These are phyloP conservation scores for Dendrolimus punctatus DNA, from an alignment of 1,140 invertebrate species.

Conservation along the genomic window DNA sequence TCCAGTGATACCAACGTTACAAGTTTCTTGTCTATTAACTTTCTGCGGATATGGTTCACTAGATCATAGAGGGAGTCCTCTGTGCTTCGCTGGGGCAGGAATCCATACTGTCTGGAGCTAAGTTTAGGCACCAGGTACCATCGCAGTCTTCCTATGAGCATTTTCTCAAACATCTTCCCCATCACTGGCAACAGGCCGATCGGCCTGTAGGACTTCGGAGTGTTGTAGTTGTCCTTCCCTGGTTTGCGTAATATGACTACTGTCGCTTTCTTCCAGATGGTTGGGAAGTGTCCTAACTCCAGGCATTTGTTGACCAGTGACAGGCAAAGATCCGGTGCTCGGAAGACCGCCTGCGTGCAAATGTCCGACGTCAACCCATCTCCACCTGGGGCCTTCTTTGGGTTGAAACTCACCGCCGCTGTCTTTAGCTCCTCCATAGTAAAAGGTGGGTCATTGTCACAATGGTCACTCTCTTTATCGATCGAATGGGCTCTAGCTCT, in stretches of 20 bases:
- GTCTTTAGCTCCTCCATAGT: conserved; percentile 6
- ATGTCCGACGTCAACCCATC: conserved; percentile 17
- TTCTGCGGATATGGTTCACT: too few relatives aligned
- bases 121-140: too few relatives aligned
- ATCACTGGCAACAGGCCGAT: conserved; percentile 8
- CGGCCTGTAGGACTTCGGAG: conserved; percentile 4
- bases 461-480: background rate
- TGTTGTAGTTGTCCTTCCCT: conserved; percentile 1
- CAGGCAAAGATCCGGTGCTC: conserved; percentile 2
- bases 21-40: background rate
- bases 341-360: background rate
- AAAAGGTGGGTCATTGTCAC: conserved; percentile 11
- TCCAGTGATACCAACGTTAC: background rate
- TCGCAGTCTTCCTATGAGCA: conserved; percentile 1
- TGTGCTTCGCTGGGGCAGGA: too few relatives aligned
- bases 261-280: conserved; percentile 8
- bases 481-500: background rate
- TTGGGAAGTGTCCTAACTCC: conserved; percentile 6
- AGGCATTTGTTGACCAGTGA: conserved; percentile 9
- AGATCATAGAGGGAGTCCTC: too few relatives aligned
- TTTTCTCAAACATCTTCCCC: conserved; percentile 9
- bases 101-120: too few relatives aligned
- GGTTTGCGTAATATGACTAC: conserved; percentile 7
- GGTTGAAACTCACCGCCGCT: conserved; percentile 7
- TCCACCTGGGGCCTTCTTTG: conserved; percentile 23